Evolutionary conservation across 1,140 invertebrate genomes (phyloP).

Genomic region (Epicauta chinensis): DNA sequence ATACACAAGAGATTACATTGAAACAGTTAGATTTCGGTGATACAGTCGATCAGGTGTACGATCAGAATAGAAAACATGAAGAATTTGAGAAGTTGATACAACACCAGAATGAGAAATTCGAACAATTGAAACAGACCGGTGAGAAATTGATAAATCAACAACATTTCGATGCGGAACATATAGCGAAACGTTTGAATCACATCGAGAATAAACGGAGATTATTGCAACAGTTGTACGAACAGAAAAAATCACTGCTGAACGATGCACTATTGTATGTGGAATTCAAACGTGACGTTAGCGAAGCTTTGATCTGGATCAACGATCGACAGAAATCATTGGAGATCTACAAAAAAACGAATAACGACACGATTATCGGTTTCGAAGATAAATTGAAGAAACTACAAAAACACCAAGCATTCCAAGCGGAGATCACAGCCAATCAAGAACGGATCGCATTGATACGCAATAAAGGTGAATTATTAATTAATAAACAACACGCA

Average conservation of each 20-base stretch:
- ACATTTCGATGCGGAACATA: constrained; percentile 89
- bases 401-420: constrained; percentile 97
- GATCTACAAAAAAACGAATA: constrained; percentile 58
- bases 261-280: constrained; percentile 80
- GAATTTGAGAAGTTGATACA: constrained; percentile 82
- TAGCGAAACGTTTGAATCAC: constrained; percentile 64
- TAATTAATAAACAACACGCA: constrained; percentile 60
- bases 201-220: constrained; percentile 64
- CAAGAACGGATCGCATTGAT: constrained; percentile 80
- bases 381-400: constrained; percentile 91
- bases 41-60: constrained; percentile 80
- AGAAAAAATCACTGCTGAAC: constrained; percentile 60
- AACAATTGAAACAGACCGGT: constrained; percentile 70
- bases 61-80: constrained; percentile 83
- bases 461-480: constrained; percentile 59
- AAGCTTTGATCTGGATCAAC: constrained; percentile 86
- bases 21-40: constrained; percentile 44
- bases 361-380: constrained; percentile 64
- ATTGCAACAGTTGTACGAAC: constrained; percentile 60
- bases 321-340: constrained; percentile 89
- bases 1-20: constrained; percentile 76
- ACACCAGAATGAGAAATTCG: constrained; percentile 83
- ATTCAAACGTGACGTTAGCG: constrained; percentile 83
- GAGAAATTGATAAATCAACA: constrained; percentile 86
- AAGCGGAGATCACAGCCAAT: constrained; percentile 90